Base-by-base conservation (phyloP, 2,797 vertebrate species). In the Hydrolagus colliei region DNA sequence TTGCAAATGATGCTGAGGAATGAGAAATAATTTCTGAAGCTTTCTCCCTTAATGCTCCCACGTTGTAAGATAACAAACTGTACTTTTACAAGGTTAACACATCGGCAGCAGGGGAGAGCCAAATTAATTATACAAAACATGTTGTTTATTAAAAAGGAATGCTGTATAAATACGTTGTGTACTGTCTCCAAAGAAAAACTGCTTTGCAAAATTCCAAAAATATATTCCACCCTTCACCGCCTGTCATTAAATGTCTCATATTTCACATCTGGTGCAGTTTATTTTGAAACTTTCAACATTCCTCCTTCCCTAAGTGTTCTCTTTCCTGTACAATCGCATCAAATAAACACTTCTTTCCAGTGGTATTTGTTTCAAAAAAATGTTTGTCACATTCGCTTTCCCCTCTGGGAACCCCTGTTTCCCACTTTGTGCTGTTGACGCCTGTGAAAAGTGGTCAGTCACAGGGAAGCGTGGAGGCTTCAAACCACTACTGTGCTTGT, bases 241-340 rank as follows among this genome's bases (percentile, higher is more conserved):
- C 32, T 84, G 79, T 84, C 65, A 84, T 18, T 84, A 41, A 4
- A 32, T 41, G 20, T 71, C 79, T 71, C 79, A 71, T 84, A 71
- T 84, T 84, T 84, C 79, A 84, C 79, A 84, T 71, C 78, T 84
- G 79, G 79, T 71, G 32, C 16, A 84, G 65, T 84, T 68, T 84
- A 84, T 84, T 84, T 71, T 84, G 65, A 67, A 71, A 68, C 18
- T 71, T 84, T 71, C 63, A 71, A 71, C 65, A 84, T 84, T 84
- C 65, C 32, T 20, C 79, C 65, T 14, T 22, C 12, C 8, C 65
- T 35, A 84, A 52, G 41, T 52, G 52, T 20, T 84, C 79, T 84
- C 65, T 16, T 71, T 71, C 65, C 65, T 84, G 65, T 71, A 84
- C 16, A 35, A 10, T 80, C 52, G 65, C 18, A 63, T n/a, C 79